These are phyloP conservation scores for Callorhinus ursinus DNA, from an alignment of 2,113 vertebrate species.

Conservation along the genomic window DNA sequence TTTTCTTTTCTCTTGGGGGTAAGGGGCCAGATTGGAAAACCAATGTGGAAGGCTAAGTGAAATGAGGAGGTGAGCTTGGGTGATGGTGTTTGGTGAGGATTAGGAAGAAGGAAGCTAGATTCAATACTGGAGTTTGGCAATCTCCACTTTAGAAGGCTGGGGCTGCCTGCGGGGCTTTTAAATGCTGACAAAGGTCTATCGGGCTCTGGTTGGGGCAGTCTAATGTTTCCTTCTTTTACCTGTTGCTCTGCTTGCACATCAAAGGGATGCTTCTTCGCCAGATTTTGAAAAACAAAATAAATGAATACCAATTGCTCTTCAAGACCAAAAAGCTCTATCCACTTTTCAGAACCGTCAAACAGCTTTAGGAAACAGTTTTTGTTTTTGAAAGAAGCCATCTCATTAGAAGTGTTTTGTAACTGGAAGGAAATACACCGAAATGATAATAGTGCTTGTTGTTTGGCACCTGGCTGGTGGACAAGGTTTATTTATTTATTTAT, in stretches of 20 bases:
- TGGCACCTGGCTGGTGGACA: not conserved
- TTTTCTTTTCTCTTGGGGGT: not conserved
- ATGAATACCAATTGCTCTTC: constrained; percentile 65
- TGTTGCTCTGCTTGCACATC: constrained; percentile 57
- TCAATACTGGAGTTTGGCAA: not conserved
- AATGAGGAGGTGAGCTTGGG: not conserved
- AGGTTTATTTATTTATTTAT: not conserved
- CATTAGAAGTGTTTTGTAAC: constrained; percentile 55
- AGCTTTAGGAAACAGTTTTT: constrained; percentile 42
- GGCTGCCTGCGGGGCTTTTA: constrained; percentile 6
- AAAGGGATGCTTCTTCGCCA: constrained; percentile 50
- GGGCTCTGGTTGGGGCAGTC: not conserved
- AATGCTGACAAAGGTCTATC: constrained; percentile 64
- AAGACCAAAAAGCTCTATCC: constrained; percentile 38
- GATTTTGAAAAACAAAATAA: constrained; percentile 76
- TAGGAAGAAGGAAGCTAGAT: constrained; percentile 66
- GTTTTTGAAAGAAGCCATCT: not conserved
- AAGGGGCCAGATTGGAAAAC: not conserved
- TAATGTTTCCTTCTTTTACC: constrained; percentile 39
- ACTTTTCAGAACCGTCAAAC: not conserved
- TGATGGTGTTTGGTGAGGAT: constrained; percentile 21
- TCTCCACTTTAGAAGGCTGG: constrained; percentile 65
- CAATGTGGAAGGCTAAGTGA: not conserved
- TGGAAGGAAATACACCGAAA: constrained; percentile 19
- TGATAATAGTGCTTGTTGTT: not conserved